Evolutionary conservation across 2,888 invertebrate genomes (phyloP), one percentile per base, ranked within the genome.

Genomic region (Aphelenchoides bicaudatus): DNA sequence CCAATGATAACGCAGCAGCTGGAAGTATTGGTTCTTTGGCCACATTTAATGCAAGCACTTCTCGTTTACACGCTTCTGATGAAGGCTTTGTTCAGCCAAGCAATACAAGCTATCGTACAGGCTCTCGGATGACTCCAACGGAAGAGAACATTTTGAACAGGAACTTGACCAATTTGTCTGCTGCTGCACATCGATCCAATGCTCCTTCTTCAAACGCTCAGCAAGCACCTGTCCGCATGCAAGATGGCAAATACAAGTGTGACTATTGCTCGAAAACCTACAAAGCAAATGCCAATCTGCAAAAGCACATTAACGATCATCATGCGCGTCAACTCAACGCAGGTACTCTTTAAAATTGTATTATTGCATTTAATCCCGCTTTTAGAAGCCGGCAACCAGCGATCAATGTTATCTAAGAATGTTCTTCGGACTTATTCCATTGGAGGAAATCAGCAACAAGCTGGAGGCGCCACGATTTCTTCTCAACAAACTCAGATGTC

Each of bases 251-350:
- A 13, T 63, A 37, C 25, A 10, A 23, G 4, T 59, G 59, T 29
- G 50, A 59, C 5, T 39, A 27, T 21, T 59, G 59, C 21, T 38
- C 59, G 30, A 59, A 59, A 59, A 59, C 50, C 13, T 59, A 59
- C 62, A 59, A 59, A 59, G 62, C 59, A 2, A 13, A 27, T 13
- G 39, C 61, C 25, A 59, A 59, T 34, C 27, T 59, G 23, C 53
- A 39, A 10, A 59, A 59, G 28, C 59, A 59, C 30, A 39, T 59
- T 19, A 27, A 28, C n/a, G 58, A 58, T 19, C 61, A 56, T 21
- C 58, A 58, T 46, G 29, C 43, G 6, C 43, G 34, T 34, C 34
- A 34, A n/a, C 10, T 34, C 10, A 34, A 10, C 34, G 34, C 10
- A 34, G 34, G 34, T 34, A 10, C n/a, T 10, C 34, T 34, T 34